These are phyloP conservation scores for Formica exsecta DNA, from an alignment of 1,140 invertebrate genomes.

Conservation along the genomic window DNA sequence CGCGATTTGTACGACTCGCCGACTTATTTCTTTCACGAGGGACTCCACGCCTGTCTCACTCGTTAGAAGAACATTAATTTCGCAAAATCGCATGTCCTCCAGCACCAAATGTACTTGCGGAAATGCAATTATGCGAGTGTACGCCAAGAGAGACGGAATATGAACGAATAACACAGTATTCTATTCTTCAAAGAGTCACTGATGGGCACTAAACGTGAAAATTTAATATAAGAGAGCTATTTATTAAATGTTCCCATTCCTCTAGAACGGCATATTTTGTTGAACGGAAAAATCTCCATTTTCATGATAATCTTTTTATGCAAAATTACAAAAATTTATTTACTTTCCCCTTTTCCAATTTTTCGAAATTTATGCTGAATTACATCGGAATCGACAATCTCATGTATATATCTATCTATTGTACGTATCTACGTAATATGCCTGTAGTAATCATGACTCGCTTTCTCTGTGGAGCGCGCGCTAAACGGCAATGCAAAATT, in stretches of 20 bases:
- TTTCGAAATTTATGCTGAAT: constrained; percentile 29
- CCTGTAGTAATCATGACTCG: constrained; percentile 14
- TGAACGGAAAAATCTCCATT: constrained; percentile 22
- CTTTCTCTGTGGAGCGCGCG: constrained; percentile 29
- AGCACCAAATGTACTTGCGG: constrained; percentile 32
- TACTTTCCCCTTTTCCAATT: not conserved
- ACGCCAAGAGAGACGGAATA: constrained; percentile 1
- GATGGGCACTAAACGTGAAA: not conserved
- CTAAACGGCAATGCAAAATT: constrained; percentile 58
- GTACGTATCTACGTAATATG: not conserved
- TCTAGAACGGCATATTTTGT: not conserved
- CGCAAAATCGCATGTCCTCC: constrained; percentile 11
- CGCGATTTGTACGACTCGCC: constrained; percentile 49
- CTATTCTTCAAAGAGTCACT: constrained; percentile 28
- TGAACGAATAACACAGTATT: not conserved
- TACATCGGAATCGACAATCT: constrained; percentile 30
- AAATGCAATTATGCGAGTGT: constrained; percentile 44
- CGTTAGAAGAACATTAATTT: constrained; percentile 61
- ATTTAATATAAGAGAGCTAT: constrained; percentile 21
- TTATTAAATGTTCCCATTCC: constrained; percentile 10
- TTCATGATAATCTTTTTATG: not conserved
- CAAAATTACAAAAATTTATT: not conserved
- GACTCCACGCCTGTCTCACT: not conserved
- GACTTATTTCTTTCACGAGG: constrained; percentile 45
- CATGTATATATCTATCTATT: not conserved